Conservation (phyloP, 2,797 vertebrate genomes). For the Helarctos malayanus region DNA sequence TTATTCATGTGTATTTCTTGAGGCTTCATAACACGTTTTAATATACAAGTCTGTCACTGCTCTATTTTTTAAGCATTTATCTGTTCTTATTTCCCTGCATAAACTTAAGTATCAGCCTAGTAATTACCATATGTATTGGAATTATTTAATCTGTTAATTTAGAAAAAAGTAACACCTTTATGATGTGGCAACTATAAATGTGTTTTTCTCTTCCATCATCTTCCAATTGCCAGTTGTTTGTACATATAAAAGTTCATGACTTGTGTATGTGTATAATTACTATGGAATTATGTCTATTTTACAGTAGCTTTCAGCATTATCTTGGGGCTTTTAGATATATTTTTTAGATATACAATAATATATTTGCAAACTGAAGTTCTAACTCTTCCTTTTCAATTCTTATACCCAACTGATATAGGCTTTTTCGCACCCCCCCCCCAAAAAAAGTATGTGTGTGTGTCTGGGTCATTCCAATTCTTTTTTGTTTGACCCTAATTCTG, state of each 20-base stretch:
- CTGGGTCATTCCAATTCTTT: not conserved
- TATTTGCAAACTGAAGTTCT: not conserved
- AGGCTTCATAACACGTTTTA: not conserved
- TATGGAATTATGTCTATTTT: not conserved
- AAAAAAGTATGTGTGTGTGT: not conserved
- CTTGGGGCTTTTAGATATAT: not conserved
- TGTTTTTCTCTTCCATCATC: not conserved
- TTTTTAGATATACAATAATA: not conserved
- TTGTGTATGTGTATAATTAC: not conserved
- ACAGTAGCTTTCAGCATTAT: not conserved
- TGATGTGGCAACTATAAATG: not conserved
- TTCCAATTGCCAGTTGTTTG: not conserved
- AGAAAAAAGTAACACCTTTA: not conserved
- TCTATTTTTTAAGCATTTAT: not conserved
- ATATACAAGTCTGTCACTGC: not conserved
- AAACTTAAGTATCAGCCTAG: not conserved
- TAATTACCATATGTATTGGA: not conserved
- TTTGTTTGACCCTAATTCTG: not conserved
- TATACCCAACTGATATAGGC: not conserved
- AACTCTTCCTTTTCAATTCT: constrained; percentile 30
- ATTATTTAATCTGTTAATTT: not conserved
- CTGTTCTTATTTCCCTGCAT: constrained; percentile 27
- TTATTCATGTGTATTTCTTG: not conserved
- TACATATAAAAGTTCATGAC: not conserved
- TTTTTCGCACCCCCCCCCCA: not conserved